Base-by-base conservation (phyloP, 30 jellyfish, hydroid and myxozoan species). In the Turritopsis dohrnii region DNA sequence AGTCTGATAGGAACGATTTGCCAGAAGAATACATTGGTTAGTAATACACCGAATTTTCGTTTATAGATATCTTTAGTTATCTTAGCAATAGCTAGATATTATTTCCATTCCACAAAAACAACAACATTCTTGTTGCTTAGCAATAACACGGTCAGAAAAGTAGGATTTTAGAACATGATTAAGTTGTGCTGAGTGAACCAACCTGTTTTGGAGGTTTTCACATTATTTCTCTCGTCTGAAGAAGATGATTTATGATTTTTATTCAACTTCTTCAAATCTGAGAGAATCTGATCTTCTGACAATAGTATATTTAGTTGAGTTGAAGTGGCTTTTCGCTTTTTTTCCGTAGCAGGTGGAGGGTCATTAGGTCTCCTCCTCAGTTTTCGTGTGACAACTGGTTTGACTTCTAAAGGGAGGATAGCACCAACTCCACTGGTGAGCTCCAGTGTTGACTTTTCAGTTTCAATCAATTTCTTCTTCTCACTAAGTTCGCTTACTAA, bases 281-380 rank as follows among this genome's bases (percentile, higher is more conserved):
- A 81, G 71, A 86, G 60, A 26, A 94, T 89, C 30, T 88, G 89
- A 52, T 94, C 99, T 29, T 94, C 99, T 21, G 89, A 21, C 84
- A 94, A 85, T 71, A 94, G 82, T 18, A 85, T 83, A 74, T 83
- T 88, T 79, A 94, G 79, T 79, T 87, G 99, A 28, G 93, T 88
- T 79, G 83, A 1, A 17, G 92, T 87, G 54, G 85, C 87, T 77
- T 96, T 83, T 54, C 91, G 83, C 65, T 94, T 94, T 82, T 86
- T 92, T 24, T 94, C 99, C 20, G 99, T 89, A 52, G 87, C 97
- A 5, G 99, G 99, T 7, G 95, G 99, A 23, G 99, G 99, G 71
- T 94, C 99, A 69, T 89, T 86, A 23, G 96, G 95, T 26, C 99
- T 75, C 30, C 99, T 89, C 69, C 99, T 71, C 53, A 94, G 71